A percentile compares a stretch with the other conserved stretches of the same genome.
phyloP scores from a whole-genome alignment of 2,888 invertebrate genomes.

The Ormia ochracea region DNA sequence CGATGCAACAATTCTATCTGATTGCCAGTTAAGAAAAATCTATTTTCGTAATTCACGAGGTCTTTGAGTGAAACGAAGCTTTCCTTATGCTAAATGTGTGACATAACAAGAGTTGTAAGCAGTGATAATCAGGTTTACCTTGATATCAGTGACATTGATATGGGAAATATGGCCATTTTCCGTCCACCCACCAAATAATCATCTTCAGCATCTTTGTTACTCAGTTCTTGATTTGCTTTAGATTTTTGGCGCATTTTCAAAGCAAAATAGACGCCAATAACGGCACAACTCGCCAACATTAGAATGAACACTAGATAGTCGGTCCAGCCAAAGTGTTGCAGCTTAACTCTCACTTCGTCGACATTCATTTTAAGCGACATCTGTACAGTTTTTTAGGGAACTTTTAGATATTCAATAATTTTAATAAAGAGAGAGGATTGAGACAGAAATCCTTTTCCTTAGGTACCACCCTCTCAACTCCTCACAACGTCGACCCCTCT shows the following conservation, averaged over 20 bases:
- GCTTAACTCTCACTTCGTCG: conserved; percentile 75
- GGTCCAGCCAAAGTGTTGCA: conserved; percentile 83
- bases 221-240: conserved; percentile 72
- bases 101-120: conserved; percentile 15
- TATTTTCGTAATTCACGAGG: too few relatives aligned
- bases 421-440: background rate
- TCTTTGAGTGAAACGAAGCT: background rate
- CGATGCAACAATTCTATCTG: too few relatives aligned
- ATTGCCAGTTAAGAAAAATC: too few relatives aligned
- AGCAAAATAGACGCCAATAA: conserved; percentile 90
- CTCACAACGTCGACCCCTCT: too few relatives aligned
- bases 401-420: background rate
- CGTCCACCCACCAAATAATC: conserved; percentile 83
- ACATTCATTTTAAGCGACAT: conserved; percentile 69
- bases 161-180: conserved; percentile 83
- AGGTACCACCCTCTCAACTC: too few relatives aligned
- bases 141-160: conserved; percentile 84
- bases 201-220: conserved; percentile 77
- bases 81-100: background rate
- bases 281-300: conserved; percentile 86
- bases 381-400: background rate
- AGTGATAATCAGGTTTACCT: conserved; percentile 76
- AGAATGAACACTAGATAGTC: conserved; percentile 88
- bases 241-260: conserved; percentile 79
- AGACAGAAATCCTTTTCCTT: background rate